These are phyloP conservation scores for Eurosta solidaginis DNA, from an alignment of 1,140 invertebrate species.

Conservation along the genomic window DNA sequence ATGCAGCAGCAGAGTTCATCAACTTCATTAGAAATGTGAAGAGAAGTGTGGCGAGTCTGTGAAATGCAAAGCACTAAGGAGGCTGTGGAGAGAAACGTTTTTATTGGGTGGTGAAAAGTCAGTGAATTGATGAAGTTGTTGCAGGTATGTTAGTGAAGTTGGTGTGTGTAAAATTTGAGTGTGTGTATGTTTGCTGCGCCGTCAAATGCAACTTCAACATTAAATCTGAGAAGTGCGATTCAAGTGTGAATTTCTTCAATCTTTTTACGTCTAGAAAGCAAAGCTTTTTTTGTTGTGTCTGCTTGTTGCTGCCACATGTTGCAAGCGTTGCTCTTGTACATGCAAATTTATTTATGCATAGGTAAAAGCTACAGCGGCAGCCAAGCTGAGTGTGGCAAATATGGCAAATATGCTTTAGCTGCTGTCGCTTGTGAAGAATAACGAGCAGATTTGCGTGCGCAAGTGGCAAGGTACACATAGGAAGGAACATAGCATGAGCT, in stretches of 20 bases:
- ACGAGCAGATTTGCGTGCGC: slow-evolving; percentile 3
- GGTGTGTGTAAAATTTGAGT: not conserved
- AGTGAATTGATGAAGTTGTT: not conserved
- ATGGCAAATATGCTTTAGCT: not conserved
- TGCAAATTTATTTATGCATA: too few species aligned
- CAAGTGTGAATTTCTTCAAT: too few species aligned
- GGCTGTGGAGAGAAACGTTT: not conserved
- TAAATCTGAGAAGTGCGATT: not conserved
- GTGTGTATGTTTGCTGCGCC: not conserved
- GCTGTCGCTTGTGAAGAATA: not conserved
- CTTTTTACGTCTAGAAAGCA: not conserved
- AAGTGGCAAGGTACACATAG: not conserved
- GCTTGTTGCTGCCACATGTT: not conserved
- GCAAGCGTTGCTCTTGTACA: not conserved
- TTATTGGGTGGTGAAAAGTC: not conserved
- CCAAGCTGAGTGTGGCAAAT: slow-evolving; percentile 13
- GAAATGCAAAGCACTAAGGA: not conserved
- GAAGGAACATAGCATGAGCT: too few species aligned
- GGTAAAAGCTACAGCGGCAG: not conserved
- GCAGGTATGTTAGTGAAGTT: not conserved
- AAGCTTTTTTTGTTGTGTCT: not conserved
- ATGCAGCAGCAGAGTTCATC: not conserved
- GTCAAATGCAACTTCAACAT: not conserved
- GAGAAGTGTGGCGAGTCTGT: not conserved
- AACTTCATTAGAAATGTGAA: not conserved